A percentile compares a stretch with the other conserved stretches of the same genome.
Conservation (phyloP, 2,113 vertebrate species). For the human region GRCh38 chr4:154529501-154530000, state of each 20-base stretch:
- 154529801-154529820: not conserved
- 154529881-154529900: not conserved
- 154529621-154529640: not conserved
- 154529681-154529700: not conserved
- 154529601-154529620: not conserved
- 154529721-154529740: not conserved
- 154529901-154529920: not conserved
- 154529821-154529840: not conserved
- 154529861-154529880: not conserved
- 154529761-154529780: not conserved
- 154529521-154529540: not conserved
- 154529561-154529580: not conserved
- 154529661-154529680: not conserved
- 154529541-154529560: not conserved
- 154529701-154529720: not conserved
- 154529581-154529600: not conserved
- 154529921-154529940: not conserved
- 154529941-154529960: not conserved
- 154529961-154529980: not conserved
- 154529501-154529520: constrained; percentile 79
- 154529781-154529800: not conserved
- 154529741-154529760: not conserved
- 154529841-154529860: not conserved
- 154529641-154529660: not conserved
- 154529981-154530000: not conserved